Evolutionary conservation across 2,113 vertebrate species (phyloP).

Genomic region (Toxostoma redivivum): DNA sequence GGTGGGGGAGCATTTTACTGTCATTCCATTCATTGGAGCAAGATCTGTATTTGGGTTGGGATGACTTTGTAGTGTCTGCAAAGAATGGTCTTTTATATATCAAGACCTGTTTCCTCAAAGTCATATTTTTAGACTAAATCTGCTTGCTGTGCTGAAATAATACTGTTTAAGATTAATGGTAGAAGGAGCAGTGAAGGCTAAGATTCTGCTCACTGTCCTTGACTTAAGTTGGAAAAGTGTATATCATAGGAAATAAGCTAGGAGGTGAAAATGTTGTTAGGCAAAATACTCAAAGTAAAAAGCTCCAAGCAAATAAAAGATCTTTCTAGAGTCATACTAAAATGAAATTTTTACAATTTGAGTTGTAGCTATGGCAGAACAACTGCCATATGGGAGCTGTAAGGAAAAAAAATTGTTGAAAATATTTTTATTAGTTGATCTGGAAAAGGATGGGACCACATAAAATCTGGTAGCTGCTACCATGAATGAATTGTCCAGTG

Average conservation of each 20-base stretch:
- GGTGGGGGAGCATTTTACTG: rapidly evolving
- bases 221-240: neutral
- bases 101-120: neutral
- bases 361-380: neutral
- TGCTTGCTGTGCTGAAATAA: neutral
- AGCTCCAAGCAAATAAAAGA: neutral
- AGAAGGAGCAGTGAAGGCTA: neutral
- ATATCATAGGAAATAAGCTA: neutral
- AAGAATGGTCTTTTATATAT: neutral
- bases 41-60: neutral
- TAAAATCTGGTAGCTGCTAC: neutral
- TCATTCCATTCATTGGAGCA: neutral
- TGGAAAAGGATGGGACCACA: neutral
- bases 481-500: neutral
- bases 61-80: neutral
- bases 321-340: neutral
- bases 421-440: neutral
- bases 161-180: neutral
- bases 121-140: neutral
- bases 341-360: neutral
- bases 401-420: neutral
- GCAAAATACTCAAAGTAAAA: neutral
- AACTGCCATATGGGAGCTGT: neutral
- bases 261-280: neutral
- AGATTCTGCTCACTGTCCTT: neutral